phyloP scores from a whole-genome alignment of 2,113 vertebrate genomes.

The Platanista minor region DNA sequence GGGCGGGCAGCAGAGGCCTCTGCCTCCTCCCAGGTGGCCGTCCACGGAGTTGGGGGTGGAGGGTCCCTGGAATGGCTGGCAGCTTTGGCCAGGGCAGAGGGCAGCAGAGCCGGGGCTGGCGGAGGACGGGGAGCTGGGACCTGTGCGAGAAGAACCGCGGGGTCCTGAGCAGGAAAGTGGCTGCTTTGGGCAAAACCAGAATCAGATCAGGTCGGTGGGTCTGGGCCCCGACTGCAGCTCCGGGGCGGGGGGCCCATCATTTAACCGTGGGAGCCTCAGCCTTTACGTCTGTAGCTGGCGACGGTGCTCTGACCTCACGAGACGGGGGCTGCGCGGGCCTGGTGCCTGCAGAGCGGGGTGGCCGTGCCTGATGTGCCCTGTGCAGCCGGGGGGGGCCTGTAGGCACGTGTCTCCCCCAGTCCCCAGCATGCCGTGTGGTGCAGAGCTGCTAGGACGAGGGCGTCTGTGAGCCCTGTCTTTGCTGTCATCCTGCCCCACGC shows the following conservation, averaged over 20 bases:
- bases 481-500: background rate
- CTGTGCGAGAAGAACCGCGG: background rate
- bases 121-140: background rate
- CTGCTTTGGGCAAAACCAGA: background rate
- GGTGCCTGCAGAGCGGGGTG: background rate
- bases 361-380: background rate
- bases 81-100: background rate
- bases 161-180: background rate
- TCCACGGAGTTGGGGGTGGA: accelerated
- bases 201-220: background rate
- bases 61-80: background rate
- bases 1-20: background rate
- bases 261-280: background rate
- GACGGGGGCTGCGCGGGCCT: background rate
- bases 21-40: background rate
- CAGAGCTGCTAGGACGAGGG: background rate
- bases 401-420: background rate
- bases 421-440: background rate
- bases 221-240: background rate
- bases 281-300: background rate
- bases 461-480: background rate
- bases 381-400: background rate
- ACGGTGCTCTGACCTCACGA: background rate
- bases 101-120: background rate
- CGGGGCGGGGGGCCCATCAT: background rate